Conservation (phyloP, 2,888 invertebrate genomes). For the Uropetala carovei region DNA sequence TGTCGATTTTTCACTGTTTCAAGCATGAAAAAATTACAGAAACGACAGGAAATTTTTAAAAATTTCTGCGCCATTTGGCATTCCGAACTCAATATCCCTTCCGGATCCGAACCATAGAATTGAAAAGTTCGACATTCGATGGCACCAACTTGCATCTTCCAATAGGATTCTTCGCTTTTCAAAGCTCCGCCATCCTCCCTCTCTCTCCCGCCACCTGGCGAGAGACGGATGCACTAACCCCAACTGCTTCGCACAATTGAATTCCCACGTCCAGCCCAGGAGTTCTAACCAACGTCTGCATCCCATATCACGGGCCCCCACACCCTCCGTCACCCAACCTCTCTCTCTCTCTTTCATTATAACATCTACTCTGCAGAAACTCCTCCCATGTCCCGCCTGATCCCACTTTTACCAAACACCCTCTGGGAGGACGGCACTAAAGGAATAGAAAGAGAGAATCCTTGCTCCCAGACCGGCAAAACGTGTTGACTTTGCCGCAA, state of each 20-base stretch:
- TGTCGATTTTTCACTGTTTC: no score
- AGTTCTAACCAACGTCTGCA: neutral
- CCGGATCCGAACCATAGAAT: neutral
- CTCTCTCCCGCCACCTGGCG: neutral
- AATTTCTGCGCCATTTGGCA: neutral
- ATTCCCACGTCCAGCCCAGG: neutral
- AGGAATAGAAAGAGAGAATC: constrained; percentile 14
- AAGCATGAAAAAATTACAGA: neutral
- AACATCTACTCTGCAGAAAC: constrained; percentile 11
- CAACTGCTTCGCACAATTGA: neutral
- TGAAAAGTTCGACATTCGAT: neutral
- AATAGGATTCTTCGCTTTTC: neutral
- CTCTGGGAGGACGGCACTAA: neutral
- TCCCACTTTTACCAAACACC: neutral
- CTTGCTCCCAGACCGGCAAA: constrained; percentile 53
- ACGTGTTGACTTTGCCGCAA: constrained; percentile 63
- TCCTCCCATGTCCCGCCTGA: neutral
- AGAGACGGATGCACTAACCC: neutral
- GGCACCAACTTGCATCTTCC: neutral
- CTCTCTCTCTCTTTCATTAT: neutral
- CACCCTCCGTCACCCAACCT: no score
- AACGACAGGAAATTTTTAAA: neutral
- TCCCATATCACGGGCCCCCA: neutral
- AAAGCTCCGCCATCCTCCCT: neutral
- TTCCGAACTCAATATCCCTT: neutral